Percentiles rank a stretch among this genome's conserved stretches.
Conservation (phyloP, 2,888 invertebrate genomes). For the Branchellion lobata region DNA sequence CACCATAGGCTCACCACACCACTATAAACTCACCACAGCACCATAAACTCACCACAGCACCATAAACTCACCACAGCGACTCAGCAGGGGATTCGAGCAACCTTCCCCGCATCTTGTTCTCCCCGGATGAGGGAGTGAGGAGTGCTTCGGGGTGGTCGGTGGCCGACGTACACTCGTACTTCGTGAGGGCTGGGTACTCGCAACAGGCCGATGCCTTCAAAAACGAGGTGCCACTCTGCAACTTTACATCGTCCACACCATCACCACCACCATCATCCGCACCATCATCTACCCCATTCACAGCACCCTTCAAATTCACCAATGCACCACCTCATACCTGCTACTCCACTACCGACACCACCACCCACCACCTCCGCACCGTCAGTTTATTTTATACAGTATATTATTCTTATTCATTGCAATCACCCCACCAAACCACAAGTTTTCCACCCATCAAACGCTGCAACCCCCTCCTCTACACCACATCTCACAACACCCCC, state of each 20-base stretch:
- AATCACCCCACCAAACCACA: no score
- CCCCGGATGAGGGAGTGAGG: not conserved
- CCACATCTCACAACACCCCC: no score
- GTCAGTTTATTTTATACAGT: no score
- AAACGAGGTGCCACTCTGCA: conserved; percentile 70
- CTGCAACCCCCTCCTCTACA: no score
- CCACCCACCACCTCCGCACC: no score
- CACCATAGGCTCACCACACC: no score
- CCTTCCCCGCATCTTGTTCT: not conserved
- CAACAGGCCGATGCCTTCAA: conserved; percentile 76
- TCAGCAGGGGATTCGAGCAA: not conserved
- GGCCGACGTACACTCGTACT: conserved; percentile 77
- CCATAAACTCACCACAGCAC: not conserved
- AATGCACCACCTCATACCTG: no score
- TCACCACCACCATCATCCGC: not conserved
- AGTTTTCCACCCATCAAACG: no score
- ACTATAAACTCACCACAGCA: not conserved
- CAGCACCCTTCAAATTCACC: no score
- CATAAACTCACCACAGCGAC: not conserved
- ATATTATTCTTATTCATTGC: no score
- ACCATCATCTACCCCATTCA: no score
- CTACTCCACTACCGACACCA: no score
- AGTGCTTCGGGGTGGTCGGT: conserved; percentile 76
- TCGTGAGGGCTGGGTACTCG: conserved; percentile 73
- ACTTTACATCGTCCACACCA: not conserved